Conservation (phyloP, 1,140 invertebrate species). For the Temnothorax longispinosus region DNA sequence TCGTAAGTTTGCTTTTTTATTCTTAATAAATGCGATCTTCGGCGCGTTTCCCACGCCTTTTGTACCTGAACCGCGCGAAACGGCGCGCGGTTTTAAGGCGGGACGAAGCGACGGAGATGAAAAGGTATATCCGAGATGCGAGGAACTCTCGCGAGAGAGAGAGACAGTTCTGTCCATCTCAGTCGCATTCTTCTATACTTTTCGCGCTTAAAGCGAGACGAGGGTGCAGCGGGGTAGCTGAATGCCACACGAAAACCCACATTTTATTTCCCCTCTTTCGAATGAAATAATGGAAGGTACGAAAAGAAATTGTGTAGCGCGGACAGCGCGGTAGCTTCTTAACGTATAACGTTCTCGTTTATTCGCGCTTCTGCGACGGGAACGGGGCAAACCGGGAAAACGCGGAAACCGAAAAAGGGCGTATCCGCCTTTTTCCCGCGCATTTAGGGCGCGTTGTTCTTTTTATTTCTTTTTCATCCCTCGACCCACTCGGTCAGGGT, state of each 20-base stretch:
- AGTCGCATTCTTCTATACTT: background rate
- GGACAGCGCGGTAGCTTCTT: background rate
- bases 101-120: background rate
- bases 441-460: slow-evolving; percentile 17
- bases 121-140: background rate
- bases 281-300: background rate
- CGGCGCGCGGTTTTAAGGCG: background rate
- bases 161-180: background rate
- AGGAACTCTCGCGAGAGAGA: background rate
- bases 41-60: background rate
- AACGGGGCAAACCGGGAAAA: background rate
- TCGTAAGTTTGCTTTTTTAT: background rate
- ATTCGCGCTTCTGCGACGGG: background rate
- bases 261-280: background rate
- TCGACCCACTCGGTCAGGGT: background rate
- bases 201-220: background rate
- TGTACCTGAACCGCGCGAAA: background rate
- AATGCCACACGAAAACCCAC: background rate
- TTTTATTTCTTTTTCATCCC: background rate
- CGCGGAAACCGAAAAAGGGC: slow-evolving; percentile 11
- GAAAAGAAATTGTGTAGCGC: background rate
- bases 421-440: slow-evolving; percentile 35
- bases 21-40: background rate
- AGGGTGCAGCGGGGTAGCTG: background rate
- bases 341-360: background rate